phyloP scores from a whole-genome alignment of 2,113 vertebrate species.

The Hydropotes inermis region DNA sequence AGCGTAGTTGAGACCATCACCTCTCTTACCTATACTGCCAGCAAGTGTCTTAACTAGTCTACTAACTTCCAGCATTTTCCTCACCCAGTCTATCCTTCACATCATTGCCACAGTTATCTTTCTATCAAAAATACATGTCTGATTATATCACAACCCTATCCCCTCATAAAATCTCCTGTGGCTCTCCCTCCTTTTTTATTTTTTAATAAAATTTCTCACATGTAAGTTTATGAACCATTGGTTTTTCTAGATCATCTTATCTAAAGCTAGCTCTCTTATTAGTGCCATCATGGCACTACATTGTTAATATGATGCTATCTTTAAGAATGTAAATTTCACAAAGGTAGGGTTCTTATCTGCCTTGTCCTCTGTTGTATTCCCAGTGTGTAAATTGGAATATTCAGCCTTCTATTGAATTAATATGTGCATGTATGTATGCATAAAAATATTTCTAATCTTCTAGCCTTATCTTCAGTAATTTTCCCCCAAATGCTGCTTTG shows the following conservation, averaged over 20 bases:
- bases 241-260: background rate
- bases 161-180: background rate
- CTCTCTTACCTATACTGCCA: background rate
- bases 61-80: background rate
- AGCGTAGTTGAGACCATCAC: background rate
- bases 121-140: background rate
- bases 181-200: background rate
- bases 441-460: background rate
- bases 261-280: background rate
- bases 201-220: background rate
- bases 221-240: background rate
- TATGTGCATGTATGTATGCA: background rate
- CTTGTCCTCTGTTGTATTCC: background rate
- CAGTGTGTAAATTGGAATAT: background rate
- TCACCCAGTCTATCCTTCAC: background rate
- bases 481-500: background rate
- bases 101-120: background rate
- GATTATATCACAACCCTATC: background rate
- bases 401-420: background rate
- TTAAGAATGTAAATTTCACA: background rate
- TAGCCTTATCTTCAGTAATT: background rate
- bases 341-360: background rate
- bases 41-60: background rate
- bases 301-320: background rate
- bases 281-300: background rate